Base-by-base conservation (phyloP, 1,140 invertebrate genomes). In the Elymnias hypermnestra region DNA sequence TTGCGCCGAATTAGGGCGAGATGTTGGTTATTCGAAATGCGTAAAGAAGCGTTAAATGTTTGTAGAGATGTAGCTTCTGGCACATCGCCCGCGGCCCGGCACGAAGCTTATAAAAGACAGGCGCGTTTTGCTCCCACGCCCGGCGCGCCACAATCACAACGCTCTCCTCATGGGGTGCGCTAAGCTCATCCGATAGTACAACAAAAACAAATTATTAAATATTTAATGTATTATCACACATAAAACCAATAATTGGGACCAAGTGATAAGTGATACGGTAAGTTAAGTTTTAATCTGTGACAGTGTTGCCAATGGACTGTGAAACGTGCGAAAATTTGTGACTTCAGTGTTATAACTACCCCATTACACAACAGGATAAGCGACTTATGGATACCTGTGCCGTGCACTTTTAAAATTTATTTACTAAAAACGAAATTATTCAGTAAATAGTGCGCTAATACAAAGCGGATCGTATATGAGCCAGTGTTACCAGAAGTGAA, bases 251-350 rank as follows among this genome's bases (percentile, higher is more conserved):
- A 55, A 68, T 62, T 63, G 76, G 77, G 76, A 83, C 76, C 76
- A 83, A 84, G 76, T 83, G 72, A 84, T 75, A 72, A 82, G 76
- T 83, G 81, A 81, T 68, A 83, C 76, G 81, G 81, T 84, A 84
- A 84, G 79, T 83, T 61, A 29, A 39, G 67, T 59, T 64, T 49
- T 35, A 56, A 62, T 55, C 45, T 43, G 76, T 72, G 69, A 64
- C 37, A 58, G 68, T 79, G 74, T 58, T 67, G 55, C 57, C 61
- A 60, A 51, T 49, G 45, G 53, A 63, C 54, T 77, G 76, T 83
- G 76, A 62, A 61, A 45, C 72, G 76, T 75, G 76, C n/a, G n/a
- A n/a, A 38, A 65, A 53, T 60, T 51, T 76, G 75, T 72, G 68
- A 64, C 60, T 72, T 65, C 66, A 82, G 77, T 82, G 75, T 71